Evolutionary conservation across 2,113 vertebrate genomes (phyloP).

Genomic region (Emberiza fucata): DNA sequence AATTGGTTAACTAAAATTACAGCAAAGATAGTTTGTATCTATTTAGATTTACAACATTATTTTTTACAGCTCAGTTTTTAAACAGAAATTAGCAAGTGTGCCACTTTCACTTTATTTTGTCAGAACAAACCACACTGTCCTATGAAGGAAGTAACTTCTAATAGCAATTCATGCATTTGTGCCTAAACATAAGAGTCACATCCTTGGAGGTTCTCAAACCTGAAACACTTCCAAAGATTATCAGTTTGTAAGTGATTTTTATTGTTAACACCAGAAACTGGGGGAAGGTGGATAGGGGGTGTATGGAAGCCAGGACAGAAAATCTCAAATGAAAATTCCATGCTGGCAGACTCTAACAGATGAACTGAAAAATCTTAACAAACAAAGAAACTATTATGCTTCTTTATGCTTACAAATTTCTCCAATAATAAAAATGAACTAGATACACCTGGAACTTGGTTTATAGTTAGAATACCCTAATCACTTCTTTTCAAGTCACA

Average conservation of each 20-base stretch:
- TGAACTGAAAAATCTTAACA: neutral
- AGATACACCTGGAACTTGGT: neutral
- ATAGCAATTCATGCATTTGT: neutral
- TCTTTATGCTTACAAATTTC: neutral
- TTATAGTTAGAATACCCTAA: neutral
- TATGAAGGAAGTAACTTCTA: neutral
- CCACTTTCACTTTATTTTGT: neutral
- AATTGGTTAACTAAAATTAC: neutral
- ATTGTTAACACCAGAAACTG: neutral
- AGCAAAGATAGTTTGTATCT: neutral
- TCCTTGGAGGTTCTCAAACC: neutral
- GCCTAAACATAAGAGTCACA: neutral
- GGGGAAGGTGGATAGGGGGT: fast-evolving
- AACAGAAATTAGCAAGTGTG: neutral
- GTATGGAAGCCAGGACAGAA: neutral
- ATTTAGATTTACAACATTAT: neutral
- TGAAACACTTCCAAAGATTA: neutral
- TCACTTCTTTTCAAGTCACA: neutral
- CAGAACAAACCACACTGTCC: neutral
- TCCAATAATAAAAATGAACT: neutral
- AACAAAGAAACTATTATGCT: neutral
- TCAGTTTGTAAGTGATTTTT: neutral
- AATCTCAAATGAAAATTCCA: neutral
- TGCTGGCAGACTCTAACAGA: neutral
- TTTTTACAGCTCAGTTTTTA: neutral